Percentiles rank a stretch among this genome's conserved stretches.
These are phyloP conservation scores for Pangasius sanitwongsei DNA, from an alignment of 2,797 vertebrate species.

Conservation along the genomic window DNA sequence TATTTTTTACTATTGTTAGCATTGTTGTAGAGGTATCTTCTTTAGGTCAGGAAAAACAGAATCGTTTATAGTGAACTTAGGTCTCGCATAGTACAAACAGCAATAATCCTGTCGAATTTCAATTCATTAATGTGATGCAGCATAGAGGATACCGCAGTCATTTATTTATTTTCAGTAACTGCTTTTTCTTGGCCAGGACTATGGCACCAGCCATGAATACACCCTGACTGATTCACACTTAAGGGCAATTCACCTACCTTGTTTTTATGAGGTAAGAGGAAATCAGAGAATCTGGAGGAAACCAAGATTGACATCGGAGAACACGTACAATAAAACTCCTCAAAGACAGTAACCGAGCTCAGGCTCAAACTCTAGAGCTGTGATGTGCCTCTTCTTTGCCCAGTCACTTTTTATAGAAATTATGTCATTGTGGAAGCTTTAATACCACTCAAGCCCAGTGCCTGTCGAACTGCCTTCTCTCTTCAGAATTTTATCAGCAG, in stretches of 20 bases:
- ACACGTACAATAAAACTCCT: neutral
- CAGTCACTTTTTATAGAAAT: neutral
- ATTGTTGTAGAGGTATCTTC: neutral
- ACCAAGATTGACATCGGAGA: neutral
- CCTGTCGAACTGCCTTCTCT: conserved; percentile 5
- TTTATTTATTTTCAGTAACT: neutral
- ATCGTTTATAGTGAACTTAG: neutral
- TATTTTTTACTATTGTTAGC: neutral
- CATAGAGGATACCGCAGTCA: neutral
- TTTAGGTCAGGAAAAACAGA: neutral
- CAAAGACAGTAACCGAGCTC: neutral
- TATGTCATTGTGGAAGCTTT: neutral
- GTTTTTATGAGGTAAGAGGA: neutral
- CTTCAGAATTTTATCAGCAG: conserved; percentile 15
- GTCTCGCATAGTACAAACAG: neutral
- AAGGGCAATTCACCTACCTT: neutral
- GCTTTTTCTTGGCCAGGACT: neutral
- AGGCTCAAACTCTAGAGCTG: neutral
- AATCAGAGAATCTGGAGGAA: neutral
- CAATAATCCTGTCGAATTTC: neutral
- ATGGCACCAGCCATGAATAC: neutral
- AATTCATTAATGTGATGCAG: neutral
- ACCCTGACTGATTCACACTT: neutral
- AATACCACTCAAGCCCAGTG: neutral
- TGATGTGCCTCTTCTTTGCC: neutral